Conservation (phyloP, 2,888 invertebrate species). For the Drosophila nr. fundita region DNA sequence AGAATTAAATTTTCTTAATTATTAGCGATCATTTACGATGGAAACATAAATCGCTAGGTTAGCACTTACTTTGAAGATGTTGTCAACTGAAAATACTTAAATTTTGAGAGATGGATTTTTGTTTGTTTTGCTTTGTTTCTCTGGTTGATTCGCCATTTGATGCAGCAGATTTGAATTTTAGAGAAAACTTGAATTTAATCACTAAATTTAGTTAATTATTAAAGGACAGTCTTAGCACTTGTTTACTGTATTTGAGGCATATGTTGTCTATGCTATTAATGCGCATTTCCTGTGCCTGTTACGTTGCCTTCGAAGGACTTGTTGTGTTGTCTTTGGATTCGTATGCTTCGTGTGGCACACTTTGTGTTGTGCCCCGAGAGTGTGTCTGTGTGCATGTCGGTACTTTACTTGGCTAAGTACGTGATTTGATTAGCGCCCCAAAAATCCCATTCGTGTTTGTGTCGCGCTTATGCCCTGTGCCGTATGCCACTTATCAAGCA, state of each 20-base stretch:
- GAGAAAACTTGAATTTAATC: background rate
- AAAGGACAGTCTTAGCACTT: slow-evolving; percentile 5
- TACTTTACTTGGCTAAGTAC: slow-evolving; percentile 80
- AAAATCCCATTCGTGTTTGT: slow-evolving; percentile 64
- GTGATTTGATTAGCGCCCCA: slow-evolving; percentile 77
- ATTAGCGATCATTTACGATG: background rate
- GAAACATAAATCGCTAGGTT: background rate
- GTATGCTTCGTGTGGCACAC: slow-evolving; percentile 35
- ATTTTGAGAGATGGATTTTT: background rate
- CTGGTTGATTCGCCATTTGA: background rate
- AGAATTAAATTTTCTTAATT: background rate
- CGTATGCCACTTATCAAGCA: slow-evolving; percentile 59
- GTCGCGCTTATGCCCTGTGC: slow-evolving; percentile 39
- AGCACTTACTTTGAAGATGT: background rate
- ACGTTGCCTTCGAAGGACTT: slow-evolving; percentile 28
- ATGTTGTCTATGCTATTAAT: slow-evolving; percentile 70
- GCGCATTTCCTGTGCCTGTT: slow-evolving; percentile 56
- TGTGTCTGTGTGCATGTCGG: slow-evolving; percentile 28
- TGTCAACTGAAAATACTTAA: background rate
- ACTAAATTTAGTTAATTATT: background rate
- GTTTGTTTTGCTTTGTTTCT: background rate
- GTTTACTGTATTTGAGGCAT: slow-evolving; percentile 36
- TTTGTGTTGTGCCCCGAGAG: slow-evolving; percentile 22
- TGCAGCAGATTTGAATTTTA: background rate
- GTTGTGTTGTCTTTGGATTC: slow-evolving; percentile 46